phyloP scores from a whole-genome alignment of 2,888 invertebrate genomes.

The Yponomeuta malinellus region DNA sequence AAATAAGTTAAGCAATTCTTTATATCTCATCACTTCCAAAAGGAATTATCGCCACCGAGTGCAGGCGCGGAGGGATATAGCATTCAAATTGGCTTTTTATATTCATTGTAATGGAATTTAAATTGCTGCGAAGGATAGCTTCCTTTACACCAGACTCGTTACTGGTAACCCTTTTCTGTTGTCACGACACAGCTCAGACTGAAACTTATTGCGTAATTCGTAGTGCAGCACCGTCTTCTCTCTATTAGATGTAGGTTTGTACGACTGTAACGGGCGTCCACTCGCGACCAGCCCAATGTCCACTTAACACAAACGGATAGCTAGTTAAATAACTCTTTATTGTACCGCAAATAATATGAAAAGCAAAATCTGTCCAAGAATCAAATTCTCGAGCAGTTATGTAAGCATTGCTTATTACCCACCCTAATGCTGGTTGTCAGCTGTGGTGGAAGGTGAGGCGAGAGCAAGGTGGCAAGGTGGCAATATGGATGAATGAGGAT shows the following conservation, averaged over 20 bases:
- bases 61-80: constrained; percentile 32
- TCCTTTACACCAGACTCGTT: constrained; percentile 51
- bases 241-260: neutral
- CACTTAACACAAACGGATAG: no score
- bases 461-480: constrained; percentile 27
- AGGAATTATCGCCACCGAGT: constrained; percentile 36
- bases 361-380: no score
- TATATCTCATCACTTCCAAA: constrained; percentile 23
- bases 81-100: constrained; percentile 58
- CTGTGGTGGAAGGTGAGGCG: neutral
- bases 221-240: neutral
- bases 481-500: constrained; percentile 34
- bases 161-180: constrained; percentile 44
- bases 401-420: no score
- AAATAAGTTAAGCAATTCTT: constrained; percentile 6
- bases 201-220: constrained; percentile 5
- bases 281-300: no score
- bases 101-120: constrained; percentile 61
- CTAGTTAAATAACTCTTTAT: no score
- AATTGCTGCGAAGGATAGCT: constrained; percentile 56
- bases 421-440: neutral
- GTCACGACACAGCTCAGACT: constrained; percentile 34
- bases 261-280: neutral
- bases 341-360: no score
- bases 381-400: no score